Base-by-base conservation (phyloP, 2,888 invertebrate genomes). In the Cybosia mesomella region DNA sequence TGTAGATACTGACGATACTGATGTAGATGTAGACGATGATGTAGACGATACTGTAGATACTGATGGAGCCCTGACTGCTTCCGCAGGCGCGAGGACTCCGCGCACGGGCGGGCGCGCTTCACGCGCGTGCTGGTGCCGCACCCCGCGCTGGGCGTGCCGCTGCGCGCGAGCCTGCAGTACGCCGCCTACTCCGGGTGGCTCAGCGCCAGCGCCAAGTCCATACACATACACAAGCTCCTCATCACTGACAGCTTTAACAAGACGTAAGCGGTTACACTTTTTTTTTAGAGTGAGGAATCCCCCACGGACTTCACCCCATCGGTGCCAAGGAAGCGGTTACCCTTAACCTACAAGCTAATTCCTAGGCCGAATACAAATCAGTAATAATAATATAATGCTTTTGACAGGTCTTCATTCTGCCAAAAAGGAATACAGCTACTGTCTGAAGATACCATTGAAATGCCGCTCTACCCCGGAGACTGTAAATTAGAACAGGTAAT, bases 101-200 rank as follows among this genome's bases (percentile, higher is more conserved):
- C 97, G 84, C 95, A 96, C 67, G 96, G 97, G 49, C 97, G 97
- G 10, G 96, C 97, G 63, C 96, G 97, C 18, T 96, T 98, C 68
- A 97, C 97, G 8, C 96, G 97, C 85, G 97, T 98, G 73, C 94
- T 98, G 54, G 98, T 98, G 2, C 98, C 98, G 4, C 98, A 98
- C 95, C 98, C 98, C 0, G 97, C 97, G 28, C 93, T 98, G 71
- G 96, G 97, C 21, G 97, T 97, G 77, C 97, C 97, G 21, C 95
- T 96, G 64, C 96, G 96, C 36, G 96, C 97, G 0, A 96, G 97
- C 85, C 95, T 98, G 24, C 96, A 97, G 79, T 98, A 98, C 91
- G 97, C 97, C 10, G 98, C 98, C 0, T 98, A 98, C 93, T 97
- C 97, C 76, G 98, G 98, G 18, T 98, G 98, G 98, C 95, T 98